These are phyloP conservation scores for Erpobdella octoculata DNA, from an alignment of 2,888 invertebrate genomes.

Conservation along the genomic window DNA sequence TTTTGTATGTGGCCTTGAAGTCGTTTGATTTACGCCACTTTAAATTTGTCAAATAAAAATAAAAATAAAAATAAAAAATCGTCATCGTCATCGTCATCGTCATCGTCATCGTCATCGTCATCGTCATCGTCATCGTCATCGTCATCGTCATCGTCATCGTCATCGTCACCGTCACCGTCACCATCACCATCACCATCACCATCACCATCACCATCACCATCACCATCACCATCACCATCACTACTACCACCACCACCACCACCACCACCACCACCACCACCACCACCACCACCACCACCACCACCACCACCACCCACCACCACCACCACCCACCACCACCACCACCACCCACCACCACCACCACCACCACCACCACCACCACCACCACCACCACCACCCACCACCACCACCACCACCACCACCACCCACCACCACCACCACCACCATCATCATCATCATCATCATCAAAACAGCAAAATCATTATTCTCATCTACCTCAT, in stretches of 20 bases:
- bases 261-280: slow-evolving; percentile 10
- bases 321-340: too few relatives aligned
- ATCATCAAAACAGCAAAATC: slow-evolving; percentile 40
- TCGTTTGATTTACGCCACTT: too few relatives aligned
- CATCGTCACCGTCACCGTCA: neutral
- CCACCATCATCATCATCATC: too few relatives aligned
- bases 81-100: neutral
- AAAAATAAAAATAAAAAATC: too few relatives aligned
- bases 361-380: slow-evolving; percentile 23
- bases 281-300: slow-evolving; percentile 1
- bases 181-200: neutral
- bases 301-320: too few relatives aligned
- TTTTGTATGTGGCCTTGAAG: too few relatives aligned
- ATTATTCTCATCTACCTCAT: slow-evolving; percentile 44
- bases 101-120: neutral
- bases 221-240: slow-evolving; percentile 38
- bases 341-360: too few relatives aligned
- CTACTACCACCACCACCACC: neutral
- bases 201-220: slow-evolving; percentile 21
- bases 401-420: too few relatives aligned
- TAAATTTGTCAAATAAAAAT: too few relatives aligned
- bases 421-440: too few relatives aligned
- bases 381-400: too few relatives aligned
- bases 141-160: neutral
- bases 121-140: neutral